Base-by-base conservation (phyloP, 2,888 invertebrate genomes). In the Daptonema setosum region DNA sequence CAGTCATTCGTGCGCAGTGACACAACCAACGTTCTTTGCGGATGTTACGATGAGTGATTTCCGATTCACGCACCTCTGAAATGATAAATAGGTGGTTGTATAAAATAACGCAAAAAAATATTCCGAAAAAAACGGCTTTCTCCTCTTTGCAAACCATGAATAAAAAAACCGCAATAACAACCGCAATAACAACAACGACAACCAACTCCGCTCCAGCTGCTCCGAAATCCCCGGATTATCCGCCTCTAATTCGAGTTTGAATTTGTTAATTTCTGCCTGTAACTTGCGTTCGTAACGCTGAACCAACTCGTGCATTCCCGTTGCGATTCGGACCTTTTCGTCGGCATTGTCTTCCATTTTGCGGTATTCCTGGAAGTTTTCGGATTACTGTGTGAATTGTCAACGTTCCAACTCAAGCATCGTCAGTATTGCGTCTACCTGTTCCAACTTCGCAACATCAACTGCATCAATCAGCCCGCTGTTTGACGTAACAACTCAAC, bases 241-340 rank as follows among this genome's bases (percentile, higher is more conserved):
- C 1, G 95, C 95, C 74, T 97, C 97, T 59, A 97, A 74, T 74
- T 97, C 97, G 79, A 91, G 87, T 75, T 95, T 95, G 73, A 97
- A 97, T 72, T 97, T 95, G 64, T 87, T 84, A 55, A 93, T 74
- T 71, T 97, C 97, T 72, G 78, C 78, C 76, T 85, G 87, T 56
- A 95, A 75, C 71, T 86, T 80, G 59, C 90, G 77, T 66, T 88
- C 77, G 75, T 91, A 91, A 68, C 87, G 80, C 69, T 90, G 87
- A 55, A 93, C 88, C 66, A 91, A 76, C 68, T 93, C 91, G 72
- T 87, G 85, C 79, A 91, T 85, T 73, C 87, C 85, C 72, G 83
- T 87, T 20, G 91, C 86, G 63, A 93, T 77, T 62, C 86, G 81
- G 30, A 90, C 87, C 74, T 95, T 95, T 71, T 93, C 93, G 74